A percentile compares a stretch with the other conserved stretches of the same genome.
phyloP scores from a whole-genome alignment of 2,888 invertebrate genomes.

The Spodoptera littoralis region DNA sequence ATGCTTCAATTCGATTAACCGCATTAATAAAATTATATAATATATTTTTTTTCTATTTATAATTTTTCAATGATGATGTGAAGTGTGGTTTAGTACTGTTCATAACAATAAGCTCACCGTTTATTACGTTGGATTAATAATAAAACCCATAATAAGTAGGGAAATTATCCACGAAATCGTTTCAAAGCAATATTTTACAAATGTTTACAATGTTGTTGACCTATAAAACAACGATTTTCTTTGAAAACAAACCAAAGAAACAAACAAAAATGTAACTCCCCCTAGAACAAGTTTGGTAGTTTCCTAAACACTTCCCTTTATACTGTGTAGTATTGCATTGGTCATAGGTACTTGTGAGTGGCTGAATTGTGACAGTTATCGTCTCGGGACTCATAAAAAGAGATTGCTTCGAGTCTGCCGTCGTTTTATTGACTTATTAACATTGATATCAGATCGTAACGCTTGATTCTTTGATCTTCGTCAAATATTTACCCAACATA shows the following conservation, averaged over 20 bases:
- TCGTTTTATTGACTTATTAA: slow-evolving; percentile 89
- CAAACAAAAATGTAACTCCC: slow-evolving; percentile 45
- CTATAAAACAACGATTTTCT: slow-evolving; percentile 25
- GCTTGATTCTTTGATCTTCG: slow-evolving; percentile 86
- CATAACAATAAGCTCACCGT: no score
- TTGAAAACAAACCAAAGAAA: slow-evolving; percentile 24
- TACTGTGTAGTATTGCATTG: slow-evolving; percentile 65
- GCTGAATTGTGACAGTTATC: slow-evolving; percentile 82
- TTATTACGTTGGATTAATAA: no score
- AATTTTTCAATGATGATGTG: no score
- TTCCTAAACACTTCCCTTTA: slow-evolving; percentile 51
- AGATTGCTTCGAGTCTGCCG: slow-evolving; percentile 86
- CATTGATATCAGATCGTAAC: slow-evolving; percentile 88
- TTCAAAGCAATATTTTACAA: not conserved
- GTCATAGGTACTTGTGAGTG: slow-evolving; percentile 75
- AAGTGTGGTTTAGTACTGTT: no score
- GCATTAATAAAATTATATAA: no score
- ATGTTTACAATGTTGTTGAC: slow-evolving; percentile 11
- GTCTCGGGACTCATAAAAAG: slow-evolving; percentile 86
- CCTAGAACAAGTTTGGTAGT: slow-evolving; percentile 45
- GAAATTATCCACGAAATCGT: no score
- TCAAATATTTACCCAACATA: slow-evolving; percentile 80
- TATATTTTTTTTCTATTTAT: no score
- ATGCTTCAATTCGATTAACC: no score
- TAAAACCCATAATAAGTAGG: no score